A percentile compares a stretch with the other conserved stretches of the same genome.
Conservation (phyloP, 2,113 vertebrate genomes). For the Nothocercus nigrocapillus region DNA sequence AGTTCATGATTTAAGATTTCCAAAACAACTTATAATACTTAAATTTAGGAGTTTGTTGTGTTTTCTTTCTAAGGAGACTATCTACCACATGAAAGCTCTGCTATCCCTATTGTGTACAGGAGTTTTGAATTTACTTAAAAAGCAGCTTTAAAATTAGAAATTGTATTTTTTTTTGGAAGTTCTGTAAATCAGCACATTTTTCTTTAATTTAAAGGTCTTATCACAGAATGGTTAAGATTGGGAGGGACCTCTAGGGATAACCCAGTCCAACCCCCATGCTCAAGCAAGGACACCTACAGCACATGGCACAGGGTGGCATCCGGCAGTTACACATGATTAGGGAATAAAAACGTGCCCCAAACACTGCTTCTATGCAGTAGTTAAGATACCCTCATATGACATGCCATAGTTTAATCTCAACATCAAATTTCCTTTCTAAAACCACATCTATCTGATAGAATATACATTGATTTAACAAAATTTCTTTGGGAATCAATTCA, state of each 20-base stretch:
- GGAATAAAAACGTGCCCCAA: neutral
- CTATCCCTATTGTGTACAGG: neutral
- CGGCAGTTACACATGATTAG: neutral
- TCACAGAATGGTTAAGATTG: neutral
- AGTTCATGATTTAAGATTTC: neutral
- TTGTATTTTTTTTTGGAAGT: neutral
- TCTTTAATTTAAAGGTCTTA: neutral
- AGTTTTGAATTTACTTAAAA: neutral
- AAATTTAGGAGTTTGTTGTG: neutral
- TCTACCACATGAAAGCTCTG: neutral
- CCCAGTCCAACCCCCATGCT: too few relatives aligned
- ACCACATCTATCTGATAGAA: neutral
- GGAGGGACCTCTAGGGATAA: too few relatives aligned
- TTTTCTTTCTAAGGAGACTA: neutral
- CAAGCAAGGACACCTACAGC: too few relatives aligned
- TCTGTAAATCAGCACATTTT: neutral
- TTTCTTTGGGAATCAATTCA: neutral
- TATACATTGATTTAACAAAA: neutral
- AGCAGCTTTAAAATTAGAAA: neutral
- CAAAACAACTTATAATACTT: neutral
- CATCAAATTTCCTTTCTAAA: neutral
- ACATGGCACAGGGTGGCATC: too few relatives aligned
- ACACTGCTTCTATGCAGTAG: neutral
- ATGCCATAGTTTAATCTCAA: neutral
- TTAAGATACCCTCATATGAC: neutral